Base-by-base conservation (phyloP, 1,140 invertebrate genomes). In the Caenorhabditis brenneri region DNA sequence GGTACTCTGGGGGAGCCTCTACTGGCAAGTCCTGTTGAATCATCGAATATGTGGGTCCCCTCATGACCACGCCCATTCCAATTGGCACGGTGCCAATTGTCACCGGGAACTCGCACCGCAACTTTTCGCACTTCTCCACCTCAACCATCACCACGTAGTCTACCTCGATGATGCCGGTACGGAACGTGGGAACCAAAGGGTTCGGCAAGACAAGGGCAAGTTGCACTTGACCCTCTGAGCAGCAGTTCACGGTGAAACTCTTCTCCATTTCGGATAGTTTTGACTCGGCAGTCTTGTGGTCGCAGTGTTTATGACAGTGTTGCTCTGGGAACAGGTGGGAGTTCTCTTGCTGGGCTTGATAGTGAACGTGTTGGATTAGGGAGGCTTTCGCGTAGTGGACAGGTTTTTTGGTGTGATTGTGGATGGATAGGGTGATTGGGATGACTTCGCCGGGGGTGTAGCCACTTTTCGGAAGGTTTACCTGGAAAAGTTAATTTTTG, bases 271-370 rank as follows among this genome's bases (percentile, higher is more conserved):
- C 31, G 10, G 31, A 65, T 3, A 65, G 33, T 19, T 6, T 36
- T 0, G 58, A 16, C 36, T 65, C 29, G 10, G 58, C 58, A 1
- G 58, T 65, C 24, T 65, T 65, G 19, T 65, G 58, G 3, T 65
- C 58, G 19, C 58, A 65, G 24, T 65, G 58, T 19, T 65, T 65
- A 36, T 65, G 58, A 36, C 58, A 65, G 19, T 65, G 58, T 36
- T 65, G 29, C 3, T 65, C 58, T 0, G 58, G 31, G 36, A n/a
- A 19, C 16, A 65, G 7, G 16, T 65, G 58, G 24, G 58, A 16
- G 7, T 65, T 65, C 29, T 65, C 58, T 65, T 65, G 58, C 36
- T 65, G 58, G 0, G 58, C 58, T 16, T 65, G 58, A 19, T 65
- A 65, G 19, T 65, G 58, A 16, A 65, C 58, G 58, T 65, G 58